These are phyloP conservation scores for Protobothrops mucrosquamatus DNA, from an alignment of 2,113 vertebrate genomes.

Conservation along the genomic window DNA sequence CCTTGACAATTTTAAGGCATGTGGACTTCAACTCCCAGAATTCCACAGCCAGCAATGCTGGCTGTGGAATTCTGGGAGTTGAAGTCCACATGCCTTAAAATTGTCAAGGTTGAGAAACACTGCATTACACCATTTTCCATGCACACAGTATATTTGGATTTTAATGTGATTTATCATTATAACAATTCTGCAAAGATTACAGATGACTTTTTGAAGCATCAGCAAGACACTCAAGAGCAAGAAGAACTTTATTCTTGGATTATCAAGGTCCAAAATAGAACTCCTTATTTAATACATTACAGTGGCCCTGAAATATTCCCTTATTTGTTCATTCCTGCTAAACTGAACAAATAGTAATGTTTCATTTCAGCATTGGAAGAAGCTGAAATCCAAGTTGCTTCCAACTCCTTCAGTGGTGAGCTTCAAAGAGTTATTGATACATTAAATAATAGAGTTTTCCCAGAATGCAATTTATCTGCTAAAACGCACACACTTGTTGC, in stretches of 20 bases:
- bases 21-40: too few relatives aligned
- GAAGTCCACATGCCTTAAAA: too few relatives aligned
- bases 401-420: slow-evolving; percentile 5
- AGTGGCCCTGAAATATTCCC: background rate
- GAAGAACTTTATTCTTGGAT: background rate
- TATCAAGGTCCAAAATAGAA: background rate
- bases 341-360: slow-evolving; percentile 27
- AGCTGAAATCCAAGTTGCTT: slow-evolving; percentile 15
- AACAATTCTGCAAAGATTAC: background rate
- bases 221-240: background rate
- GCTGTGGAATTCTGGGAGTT: too few relatives aligned
- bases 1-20: too few relatives aligned
- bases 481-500: background rate
- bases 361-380: slow-evolving; percentile 18
- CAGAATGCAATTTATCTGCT: slow-evolving; percentile 3
- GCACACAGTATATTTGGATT: background rate
- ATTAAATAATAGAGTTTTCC: slow-evolving; percentile 8
- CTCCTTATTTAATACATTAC: background rate
- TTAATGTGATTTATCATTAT: background rate
- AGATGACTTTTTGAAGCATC: background rate
- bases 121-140: background rate
- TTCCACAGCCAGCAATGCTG: too few relatives aligned
- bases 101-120: too few relatives aligned
- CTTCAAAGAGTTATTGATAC: slow-evolving; percentile 7
- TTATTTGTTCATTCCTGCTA: background rate